Evolutionary conservation across 2,888 invertebrate species (phyloP).

Genomic region (Tipula confusa): DNA sequence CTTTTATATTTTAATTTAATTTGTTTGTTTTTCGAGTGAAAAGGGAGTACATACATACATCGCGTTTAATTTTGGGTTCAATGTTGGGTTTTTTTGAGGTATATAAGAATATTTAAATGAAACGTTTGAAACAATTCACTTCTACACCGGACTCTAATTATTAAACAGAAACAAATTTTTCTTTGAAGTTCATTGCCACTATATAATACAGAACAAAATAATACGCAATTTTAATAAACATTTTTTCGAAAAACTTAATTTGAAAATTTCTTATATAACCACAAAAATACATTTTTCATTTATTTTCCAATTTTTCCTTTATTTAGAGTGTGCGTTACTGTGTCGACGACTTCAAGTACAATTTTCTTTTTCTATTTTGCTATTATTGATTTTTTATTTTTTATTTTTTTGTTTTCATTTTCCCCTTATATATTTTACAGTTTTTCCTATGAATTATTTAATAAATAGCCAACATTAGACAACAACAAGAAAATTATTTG

Average conservation of each 20-base stretch:
- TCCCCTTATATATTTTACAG: conserved; percentile 7
- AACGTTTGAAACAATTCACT: background rate
- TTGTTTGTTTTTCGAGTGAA: background rate
- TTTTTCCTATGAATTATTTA: background rate
- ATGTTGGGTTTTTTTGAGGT: background rate
- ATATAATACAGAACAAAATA: background rate
- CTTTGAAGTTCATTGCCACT: background rate
- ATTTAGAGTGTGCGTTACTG: background rate
- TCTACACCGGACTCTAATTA: background rate
- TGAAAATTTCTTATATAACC: background rate
- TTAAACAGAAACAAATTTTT: background rate
- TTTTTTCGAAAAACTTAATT: background rate
- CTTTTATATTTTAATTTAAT: background rate
- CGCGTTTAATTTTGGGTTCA: background rate
- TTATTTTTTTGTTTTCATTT: background rate
- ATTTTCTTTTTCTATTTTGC: background rate
- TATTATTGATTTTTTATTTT: conserved; percentile 14
- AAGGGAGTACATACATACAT: background rate
- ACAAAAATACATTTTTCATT: background rate
- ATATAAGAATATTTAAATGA: background rate
- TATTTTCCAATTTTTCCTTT: background rate
- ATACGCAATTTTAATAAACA: background rate
- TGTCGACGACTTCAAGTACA: background rate
- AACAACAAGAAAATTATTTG: background rate
- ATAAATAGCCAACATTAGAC: background rate